phyloP scores from a whole-genome alignment of 2,113 vertebrate species.

The Cnemophilus loriae region DNA sequence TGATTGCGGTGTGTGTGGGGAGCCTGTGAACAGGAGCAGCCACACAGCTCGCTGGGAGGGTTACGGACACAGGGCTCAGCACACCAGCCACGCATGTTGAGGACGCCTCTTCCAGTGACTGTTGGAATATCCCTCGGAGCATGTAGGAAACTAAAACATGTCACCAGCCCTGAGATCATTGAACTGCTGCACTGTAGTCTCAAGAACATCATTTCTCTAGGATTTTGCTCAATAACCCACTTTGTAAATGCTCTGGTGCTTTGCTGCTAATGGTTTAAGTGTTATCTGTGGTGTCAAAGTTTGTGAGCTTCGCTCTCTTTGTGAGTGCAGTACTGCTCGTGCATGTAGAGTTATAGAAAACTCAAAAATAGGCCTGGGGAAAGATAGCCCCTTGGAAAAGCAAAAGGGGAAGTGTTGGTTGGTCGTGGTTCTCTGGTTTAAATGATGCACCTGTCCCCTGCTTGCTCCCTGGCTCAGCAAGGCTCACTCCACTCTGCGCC shows the following conservation, averaged over 20 bases:
- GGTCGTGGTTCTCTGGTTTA: not conserved
- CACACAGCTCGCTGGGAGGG: not conserved
- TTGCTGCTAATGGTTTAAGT: not conserved
- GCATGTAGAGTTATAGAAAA: not conserved
- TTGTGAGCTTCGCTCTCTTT: not conserved
- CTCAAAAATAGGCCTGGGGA: not conserved
- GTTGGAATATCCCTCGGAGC: not conserved
- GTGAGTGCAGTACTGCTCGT: not conserved
- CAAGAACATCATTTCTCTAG: not conserved
- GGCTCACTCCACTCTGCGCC: not conserved
- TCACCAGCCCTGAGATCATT: not conserved
- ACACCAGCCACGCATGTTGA: fast-evolving
- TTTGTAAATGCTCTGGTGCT: not conserved
- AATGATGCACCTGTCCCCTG: not conserved
- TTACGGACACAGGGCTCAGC: fast-evolving
- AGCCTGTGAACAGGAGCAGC: not conserved
- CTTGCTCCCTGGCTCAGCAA: not conserved
- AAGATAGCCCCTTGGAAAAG: not conserved
- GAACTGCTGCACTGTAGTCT: not conserved
- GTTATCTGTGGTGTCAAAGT: not conserved
- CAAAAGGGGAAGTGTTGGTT: not conserved
- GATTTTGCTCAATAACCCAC: not conserved
- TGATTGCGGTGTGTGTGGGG: fast-evolving
- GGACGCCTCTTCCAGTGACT: fast-evolving
- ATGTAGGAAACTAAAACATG: fast-evolving